Base-by-base conservation (phyloP, 1,140 invertebrate species). In the Hydropsyche tenuis region DNA sequence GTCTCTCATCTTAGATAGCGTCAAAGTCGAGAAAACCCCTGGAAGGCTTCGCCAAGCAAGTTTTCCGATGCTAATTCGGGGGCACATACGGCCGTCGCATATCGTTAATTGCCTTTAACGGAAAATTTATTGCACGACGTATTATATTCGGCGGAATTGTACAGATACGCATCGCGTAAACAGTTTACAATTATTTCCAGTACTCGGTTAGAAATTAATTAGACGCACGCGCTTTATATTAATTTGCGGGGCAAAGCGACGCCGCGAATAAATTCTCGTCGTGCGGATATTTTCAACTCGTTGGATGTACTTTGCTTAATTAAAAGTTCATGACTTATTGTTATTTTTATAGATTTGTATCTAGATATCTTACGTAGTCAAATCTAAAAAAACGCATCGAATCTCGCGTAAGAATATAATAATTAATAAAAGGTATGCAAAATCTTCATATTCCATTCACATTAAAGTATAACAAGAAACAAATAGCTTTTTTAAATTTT, bases 151-250 rank as follows among this genome's bases (percentile, higher is more conserved):
- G 20, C 18, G 16, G 9, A 43, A 69, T 69, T 51, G 53, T 37
- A 70, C 68, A 70, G 68, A 70, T 70, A 70, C 25, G 30, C 68
- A 70, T 70, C 68, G 56, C 51, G 68, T 48, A 70, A 70, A 70
- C 68, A 70, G 48, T 70, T 70, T 56, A 56, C 68, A 70, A 70
- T 70, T 70, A 70, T 70, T 70, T 70, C 68, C 48, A 56, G 25
- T 48, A 37, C 68, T 56, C 22, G 68, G 68, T 56, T 70, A 70
- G 68, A 56, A 70, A 70, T 70, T 70, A 70, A 70, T 70, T 70
- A 70, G 68, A 70, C 68, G 25, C 68, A 56, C 68, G 68, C n/a
- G 68, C 68, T 42, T 70, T 70, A 70, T 70, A 70, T 56, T 68
- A 65, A 65, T 65, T 65, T 43, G 25, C n/a, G 63, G 27, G 37